phyloP scores from a whole-genome alignment of 2,888 invertebrate genomes.

The Sarcophaga variegata region DNA sequence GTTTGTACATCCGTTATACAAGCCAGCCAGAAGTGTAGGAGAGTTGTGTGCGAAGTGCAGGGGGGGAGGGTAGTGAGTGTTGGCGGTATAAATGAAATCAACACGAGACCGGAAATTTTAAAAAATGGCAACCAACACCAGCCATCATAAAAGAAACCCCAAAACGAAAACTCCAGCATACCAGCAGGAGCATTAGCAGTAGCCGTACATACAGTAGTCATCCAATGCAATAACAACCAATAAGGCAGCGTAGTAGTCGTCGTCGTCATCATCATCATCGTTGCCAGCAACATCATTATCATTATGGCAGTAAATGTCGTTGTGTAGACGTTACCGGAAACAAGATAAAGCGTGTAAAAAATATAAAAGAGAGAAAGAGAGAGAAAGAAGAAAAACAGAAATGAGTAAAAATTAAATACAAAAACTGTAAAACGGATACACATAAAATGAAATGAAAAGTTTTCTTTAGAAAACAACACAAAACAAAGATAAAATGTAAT shows the following conservation, averaged over 20 bases:
- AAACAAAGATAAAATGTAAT: conserved; percentile 52
- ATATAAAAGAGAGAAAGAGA: conserved; percentile 57
- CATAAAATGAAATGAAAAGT: conserved; percentile 72
- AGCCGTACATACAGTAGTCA: conserved; percentile 45
- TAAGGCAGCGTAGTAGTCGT: conserved; percentile 29
- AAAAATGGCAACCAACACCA: conserved; percentile 71
- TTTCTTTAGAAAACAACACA: conserved; percentile 43
- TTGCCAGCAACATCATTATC: conserved; percentile 47
- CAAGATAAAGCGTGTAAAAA: conserved; percentile 76
- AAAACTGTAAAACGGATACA: conserved; percentile 53
- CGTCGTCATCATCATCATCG: conserved; percentile 11
- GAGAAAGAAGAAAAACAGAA: conserved; percentile 8
- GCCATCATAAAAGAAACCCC: conserved; percentile 34
- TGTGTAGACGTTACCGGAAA: conserved; percentile 77
- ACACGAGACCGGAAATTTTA: conserved; percentile 79
- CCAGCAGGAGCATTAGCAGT: not conserved
- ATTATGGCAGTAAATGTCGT: conserved; percentile 65
- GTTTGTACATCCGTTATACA: conserved; percentile 76
- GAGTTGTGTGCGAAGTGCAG: conserved; percentile 69
- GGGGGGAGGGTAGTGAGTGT: conserved; percentile 10
- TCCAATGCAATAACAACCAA: conserved; percentile 39
- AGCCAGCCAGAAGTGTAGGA: conserved; percentile 57
- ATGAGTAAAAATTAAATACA: conserved; percentile 19
- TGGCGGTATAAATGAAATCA: conserved; percentile 68
- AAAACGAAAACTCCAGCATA: conserved; percentile 31